These are phyloP conservation scores for Brachypodius melanocephalos DNA, from an alignment of 2,113 vertebrate genomes.

Conservation along the genomic window DNA sequence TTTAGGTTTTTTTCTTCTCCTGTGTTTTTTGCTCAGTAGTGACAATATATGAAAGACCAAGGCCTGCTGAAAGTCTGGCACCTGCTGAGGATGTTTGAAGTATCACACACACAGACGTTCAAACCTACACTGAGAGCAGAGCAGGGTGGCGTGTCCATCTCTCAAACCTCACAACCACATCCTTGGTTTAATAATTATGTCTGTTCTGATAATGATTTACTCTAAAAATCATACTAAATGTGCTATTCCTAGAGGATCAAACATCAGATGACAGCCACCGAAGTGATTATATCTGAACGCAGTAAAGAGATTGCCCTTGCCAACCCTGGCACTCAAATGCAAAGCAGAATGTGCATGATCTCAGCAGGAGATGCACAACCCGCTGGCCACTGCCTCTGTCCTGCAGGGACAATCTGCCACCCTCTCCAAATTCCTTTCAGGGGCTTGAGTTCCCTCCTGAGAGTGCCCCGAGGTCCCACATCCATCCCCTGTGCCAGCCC, in stretches of 20 bases:
- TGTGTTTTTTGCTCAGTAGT: background rate
- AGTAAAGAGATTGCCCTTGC: background rate
- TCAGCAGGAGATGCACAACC: background rate
- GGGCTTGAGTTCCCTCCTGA: background rate
- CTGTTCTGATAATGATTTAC: background rate
- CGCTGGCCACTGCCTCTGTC: background rate
- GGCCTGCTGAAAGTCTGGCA: background rate
- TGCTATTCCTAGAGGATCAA: background rate
- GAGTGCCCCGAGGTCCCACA: background rate
- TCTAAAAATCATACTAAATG: background rate
- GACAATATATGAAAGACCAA: background rate
- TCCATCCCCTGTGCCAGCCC: background rate
- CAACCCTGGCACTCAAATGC: too few species aligned
- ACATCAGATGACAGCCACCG: background rate
- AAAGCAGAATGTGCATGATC: background rate
- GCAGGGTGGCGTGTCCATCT: background rate
- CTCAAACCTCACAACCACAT: background rate
- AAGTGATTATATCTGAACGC: background rate
- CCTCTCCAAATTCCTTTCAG: background rate
- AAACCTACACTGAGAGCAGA: background rate
- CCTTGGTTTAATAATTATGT: background rate
- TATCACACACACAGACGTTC: accelerated
- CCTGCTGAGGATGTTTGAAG: background rate
- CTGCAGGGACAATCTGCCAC: background rate
- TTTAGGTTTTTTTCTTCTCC: background rate